phyloP scores from a whole-genome alignment of 2,888 invertebrate species.

The Plemyria rubiginata region DNA sequence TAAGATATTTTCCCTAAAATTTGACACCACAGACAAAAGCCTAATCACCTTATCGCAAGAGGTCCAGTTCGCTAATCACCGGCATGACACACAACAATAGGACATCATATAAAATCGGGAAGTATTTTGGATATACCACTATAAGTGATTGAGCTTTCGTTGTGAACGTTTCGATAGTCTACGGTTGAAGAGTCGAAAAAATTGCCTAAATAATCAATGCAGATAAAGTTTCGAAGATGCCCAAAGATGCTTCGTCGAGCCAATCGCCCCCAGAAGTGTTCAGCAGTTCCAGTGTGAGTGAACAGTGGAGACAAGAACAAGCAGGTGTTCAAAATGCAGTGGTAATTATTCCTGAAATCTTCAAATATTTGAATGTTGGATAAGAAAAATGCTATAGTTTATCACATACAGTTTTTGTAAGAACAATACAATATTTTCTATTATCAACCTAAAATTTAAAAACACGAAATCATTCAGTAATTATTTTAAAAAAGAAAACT shows the following conservation, averaged over 20 bases:
- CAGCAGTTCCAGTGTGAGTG: conserved; percentile 43
- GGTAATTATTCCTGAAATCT: conserved; percentile 45
- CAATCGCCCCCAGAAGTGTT: conserved; percentile 34
- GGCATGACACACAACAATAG: conserved; percentile 39
- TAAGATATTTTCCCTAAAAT: conserved; percentile 23
- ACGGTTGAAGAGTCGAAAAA: background rate
- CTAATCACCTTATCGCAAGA: conserved; percentile 47
- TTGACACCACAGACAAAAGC: conserved; percentile 37
- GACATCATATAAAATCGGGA: conserved; percentile 59
- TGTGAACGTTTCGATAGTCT: conserved; percentile 44
- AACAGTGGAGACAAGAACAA: conserved; percentile 48
- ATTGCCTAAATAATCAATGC: background rate
- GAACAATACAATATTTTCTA: too few relatives aligned
- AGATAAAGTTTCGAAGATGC: conserved; percentile 32
- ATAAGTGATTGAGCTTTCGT: conserved; percentile 51
- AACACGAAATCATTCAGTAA: too few relatives aligned
- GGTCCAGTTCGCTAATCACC: conserved; percentile 53
- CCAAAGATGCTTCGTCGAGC: conserved; percentile 37
- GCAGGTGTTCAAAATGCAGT: conserved; percentile 39
- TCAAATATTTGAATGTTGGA: background rate
- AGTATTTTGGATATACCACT: conserved; percentile 45
- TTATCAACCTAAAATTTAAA: too few relatives aligned
- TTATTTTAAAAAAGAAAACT: too few relatives aligned
- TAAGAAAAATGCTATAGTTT: background rate
- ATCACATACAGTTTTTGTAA: too few relatives aligned